Base-by-base conservation (phyloP, 53 echinoderm and acorn worm genomes). In the Zoroaster sp. region DNA sequence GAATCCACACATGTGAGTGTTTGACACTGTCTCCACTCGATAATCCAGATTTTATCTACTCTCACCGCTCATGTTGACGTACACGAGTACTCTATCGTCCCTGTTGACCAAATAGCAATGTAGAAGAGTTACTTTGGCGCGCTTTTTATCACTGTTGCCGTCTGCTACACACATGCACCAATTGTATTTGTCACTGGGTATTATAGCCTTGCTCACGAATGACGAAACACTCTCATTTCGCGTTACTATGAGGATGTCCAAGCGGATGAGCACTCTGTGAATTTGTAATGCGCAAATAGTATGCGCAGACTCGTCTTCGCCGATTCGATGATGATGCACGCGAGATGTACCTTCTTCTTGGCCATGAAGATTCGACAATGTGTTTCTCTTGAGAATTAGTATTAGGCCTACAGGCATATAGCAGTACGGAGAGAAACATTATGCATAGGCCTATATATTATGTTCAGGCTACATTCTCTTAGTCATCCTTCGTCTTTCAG, bases 241-340 rank as follows among this genome's bases (percentile, higher is more conserved):
- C 55, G 59, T 78, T 78, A 23, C 59, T 55, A 78, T n/a, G 38
- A 52, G 35, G 39, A 78, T 25, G 63, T 25, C 63, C 59, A 55
- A 31, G 36, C 31, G 9, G 78, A 54, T 78, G n/a, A 12, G 63
- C 40, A 38, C 54, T 59, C 59, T 11, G 39, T 54, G 59, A 78
- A 78, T 59, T 54, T 78, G 63, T 78, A 38, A 63, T 78, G 78
- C 78, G 40, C 63, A 78, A 54, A 78, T 78, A 54, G 39, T 8
- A 20, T 63, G 78, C 78, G 78, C 55, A 78, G 52, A 33, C 13
- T 51, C 49, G 28, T 51, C 51, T 51, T 32, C 18, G 70, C 31
- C 6, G 70, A 33, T 20, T 6, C 73, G 43, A 11, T n/a, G 40
- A 41, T 41, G 74, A 46, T 74, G 74, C 5, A 10, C 30, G 1